phyloP scores from a whole-genome alignment of 2,888 invertebrate species.

The Dendrolimus houi region DNA sequence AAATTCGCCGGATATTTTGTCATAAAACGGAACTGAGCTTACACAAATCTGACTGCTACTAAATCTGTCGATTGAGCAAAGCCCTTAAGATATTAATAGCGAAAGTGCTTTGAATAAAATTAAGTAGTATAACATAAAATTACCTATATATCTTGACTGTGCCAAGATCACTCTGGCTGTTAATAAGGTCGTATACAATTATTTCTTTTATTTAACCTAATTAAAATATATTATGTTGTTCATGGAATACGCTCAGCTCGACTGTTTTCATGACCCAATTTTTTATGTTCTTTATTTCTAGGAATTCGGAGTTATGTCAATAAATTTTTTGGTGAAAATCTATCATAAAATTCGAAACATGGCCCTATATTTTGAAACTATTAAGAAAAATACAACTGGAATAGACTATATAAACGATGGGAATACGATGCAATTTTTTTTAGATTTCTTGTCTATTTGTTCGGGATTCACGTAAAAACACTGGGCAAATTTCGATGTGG shows the following conservation, averaged over 20 bases:
- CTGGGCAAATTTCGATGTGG: too few species aligned
- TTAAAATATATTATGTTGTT: constrained; percentile 3
- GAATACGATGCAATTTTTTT: too few species aligned
- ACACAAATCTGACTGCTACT: neutral
- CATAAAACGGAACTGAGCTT: neutral
- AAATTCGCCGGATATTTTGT: neutral
- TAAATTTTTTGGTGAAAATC: too few species aligned
- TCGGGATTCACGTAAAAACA: too few species aligned
- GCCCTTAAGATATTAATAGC: neutral
- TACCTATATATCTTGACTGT: constrained; percentile 18
- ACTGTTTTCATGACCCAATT: neutral
- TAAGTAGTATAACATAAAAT: neutral
- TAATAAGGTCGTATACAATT: constrained; percentile 11
- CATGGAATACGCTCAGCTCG: neutral
- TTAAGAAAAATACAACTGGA: too few species aligned
- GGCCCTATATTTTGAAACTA: too few species aligned
- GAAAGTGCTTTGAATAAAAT: neutral
- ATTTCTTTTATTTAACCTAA: constrained; percentile 1
- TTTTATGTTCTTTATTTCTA: neutral
- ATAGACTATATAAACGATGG: too few species aligned
- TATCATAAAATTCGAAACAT: too few species aligned
- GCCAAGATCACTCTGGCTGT: constrained; percentile 17
- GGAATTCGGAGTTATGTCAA: too few species aligned
- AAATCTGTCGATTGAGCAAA: neutral
- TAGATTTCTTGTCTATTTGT: too few species aligned